These are phyloP conservation scores for Brachyhypopomus occidentalis DNA, from an alignment of 2,113 vertebrate genomes.

Conservation along the genomic window DNA sequence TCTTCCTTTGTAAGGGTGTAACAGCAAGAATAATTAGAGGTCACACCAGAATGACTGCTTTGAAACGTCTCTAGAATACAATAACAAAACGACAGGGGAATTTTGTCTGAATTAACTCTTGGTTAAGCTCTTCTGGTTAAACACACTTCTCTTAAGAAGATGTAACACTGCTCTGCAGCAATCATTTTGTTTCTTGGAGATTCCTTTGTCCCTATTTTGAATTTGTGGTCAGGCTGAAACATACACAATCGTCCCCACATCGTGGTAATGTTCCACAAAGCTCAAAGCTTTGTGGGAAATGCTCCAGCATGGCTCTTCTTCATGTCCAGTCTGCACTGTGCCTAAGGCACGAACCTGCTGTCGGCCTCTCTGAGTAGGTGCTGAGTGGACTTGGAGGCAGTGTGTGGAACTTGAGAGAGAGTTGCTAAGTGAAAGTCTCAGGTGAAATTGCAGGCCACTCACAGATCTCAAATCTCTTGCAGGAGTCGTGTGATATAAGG, in stretches of 20 bases:
- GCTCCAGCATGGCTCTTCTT: not conserved
- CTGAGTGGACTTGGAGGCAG: slow-evolving; percentile 60
- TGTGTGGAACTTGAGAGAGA: slow-evolving; percentile 70
- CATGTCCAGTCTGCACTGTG: not conserved
- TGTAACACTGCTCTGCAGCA: not conserved
- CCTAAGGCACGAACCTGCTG: not conserved
- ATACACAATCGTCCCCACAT: not conserved
- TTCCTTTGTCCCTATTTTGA: not conserved
- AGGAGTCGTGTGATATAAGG: too few species aligned
- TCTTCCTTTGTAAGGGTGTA: too few species aligned
- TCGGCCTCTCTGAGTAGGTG: slow-evolving; percentile 41
- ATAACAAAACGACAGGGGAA: not conserved
- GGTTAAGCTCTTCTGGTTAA: not conserved
- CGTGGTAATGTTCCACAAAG: not conserved
- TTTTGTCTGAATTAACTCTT: not conserved
- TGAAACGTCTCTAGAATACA: not conserved
- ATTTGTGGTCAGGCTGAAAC: slow-evolving; percentile 4
- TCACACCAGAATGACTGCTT: too few species aligned
- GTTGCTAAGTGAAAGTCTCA: slow-evolving; percentile 68
- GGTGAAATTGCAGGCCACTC: slow-evolving; percentile 31
- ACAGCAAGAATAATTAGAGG: too few species aligned
- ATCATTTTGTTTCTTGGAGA: not conserved
- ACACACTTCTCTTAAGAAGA: not conserved
- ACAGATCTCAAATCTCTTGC: not conserved
- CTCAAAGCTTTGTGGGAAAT: slow-evolving; percentile 2